Conservation (phyloP, 2,113 vertebrate genomes). For the Callocephalon fimbriatum region DNA sequence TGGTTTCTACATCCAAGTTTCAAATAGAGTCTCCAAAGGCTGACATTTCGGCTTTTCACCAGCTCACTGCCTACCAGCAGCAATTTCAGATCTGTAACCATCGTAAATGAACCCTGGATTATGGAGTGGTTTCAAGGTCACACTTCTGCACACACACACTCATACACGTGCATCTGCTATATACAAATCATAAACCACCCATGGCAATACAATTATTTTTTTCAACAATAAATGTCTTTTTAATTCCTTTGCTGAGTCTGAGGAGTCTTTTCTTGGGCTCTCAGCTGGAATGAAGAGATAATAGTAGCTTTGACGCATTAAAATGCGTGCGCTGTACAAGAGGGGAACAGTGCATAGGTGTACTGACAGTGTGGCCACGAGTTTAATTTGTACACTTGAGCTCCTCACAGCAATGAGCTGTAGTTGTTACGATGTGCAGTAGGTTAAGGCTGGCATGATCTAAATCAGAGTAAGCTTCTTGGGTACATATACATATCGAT, state of each 20-base stretch:
- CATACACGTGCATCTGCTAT: not conserved
- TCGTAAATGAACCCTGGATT: not conserved
- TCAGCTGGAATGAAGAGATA: not conserved
- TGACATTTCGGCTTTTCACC: not conserved
- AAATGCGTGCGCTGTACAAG: rapidly evolving
- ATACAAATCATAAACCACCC: not conserved
- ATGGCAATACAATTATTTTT: not conserved
- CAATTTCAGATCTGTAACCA: not conserved
- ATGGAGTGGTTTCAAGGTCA: not conserved
- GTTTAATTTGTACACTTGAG: not conserved
- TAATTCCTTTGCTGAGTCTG: not conserved
- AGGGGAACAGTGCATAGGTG: not conserved
- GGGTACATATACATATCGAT: too few species aligned
- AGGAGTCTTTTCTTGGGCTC: not conserved
- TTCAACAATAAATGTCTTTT: not conserved
- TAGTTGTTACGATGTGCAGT: not conserved
- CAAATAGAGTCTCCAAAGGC: not conserved
- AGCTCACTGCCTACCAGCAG: not conserved
- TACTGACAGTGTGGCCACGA: rapidly evolving
- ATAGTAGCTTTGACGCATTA: not conserved
- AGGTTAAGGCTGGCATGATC: not conserved
- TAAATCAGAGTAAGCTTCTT: not conserved
- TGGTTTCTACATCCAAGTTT: not conserved
- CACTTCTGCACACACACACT: too few species aligned
- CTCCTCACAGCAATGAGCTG: not conserved